These are phyloP conservation scores for Bhutanitis thaidina DNA, from an alignment of 2,888 invertebrate species.

Conservation along the genomic window DNA sequence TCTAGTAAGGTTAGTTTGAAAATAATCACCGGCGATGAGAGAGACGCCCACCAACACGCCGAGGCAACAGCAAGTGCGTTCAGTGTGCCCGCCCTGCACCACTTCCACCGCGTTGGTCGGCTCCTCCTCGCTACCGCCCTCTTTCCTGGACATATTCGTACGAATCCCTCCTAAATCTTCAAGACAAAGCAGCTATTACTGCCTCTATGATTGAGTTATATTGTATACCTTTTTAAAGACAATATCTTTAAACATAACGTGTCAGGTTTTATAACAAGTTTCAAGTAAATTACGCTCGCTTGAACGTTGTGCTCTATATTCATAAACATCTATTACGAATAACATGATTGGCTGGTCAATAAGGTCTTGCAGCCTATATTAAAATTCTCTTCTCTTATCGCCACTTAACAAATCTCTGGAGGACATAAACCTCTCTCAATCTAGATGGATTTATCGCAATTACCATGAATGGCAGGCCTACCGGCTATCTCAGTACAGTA, in stretches of 20 bases:
- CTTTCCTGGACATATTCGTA: slow-evolving; percentile 52
- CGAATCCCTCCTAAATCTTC: background rate
- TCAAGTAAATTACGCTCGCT: background rate
- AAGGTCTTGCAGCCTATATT: too few relatives aligned
- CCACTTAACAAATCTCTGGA: too few relatives aligned
- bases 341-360: too few relatives aligned
- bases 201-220: background rate
- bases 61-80: slow-evolving; percentile 75
- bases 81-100: slow-evolving; percentile 61
- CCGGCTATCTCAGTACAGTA: too few relatives aligned
- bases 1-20: background rate
- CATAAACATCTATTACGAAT: too few relatives aligned
- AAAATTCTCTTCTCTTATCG: too few relatives aligned
- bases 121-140: slow-evolving; percentile 75
- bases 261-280: background rate
- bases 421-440: too few relatives aligned
- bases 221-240: background rate
- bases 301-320: background rate
- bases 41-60: slow-evolving; percentile 76
- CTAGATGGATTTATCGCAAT: too few relatives aligned
- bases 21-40: slow-evolving; percentile 68
- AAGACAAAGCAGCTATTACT: background rate
- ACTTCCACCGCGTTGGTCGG: slow-evolving; percentile 63
- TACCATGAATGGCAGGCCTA: too few relatives aligned
- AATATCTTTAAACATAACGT: background rate